These are phyloP conservation scores for Pogonocichla stellata DNA, from an alignment of 2,113 vertebrate species.

Conservation along the genomic window DNA sequence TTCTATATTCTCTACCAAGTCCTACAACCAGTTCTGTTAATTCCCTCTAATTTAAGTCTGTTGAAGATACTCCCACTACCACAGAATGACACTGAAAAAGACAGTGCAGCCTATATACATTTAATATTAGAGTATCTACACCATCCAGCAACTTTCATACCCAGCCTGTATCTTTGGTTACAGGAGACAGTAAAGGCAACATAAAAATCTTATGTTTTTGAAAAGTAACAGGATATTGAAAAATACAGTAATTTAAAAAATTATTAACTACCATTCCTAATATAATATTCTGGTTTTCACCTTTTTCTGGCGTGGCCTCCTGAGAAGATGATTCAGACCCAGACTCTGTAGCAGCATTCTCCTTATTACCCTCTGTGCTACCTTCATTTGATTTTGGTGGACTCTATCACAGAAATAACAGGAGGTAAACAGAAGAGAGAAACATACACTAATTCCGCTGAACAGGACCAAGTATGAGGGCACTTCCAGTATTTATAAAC, in stretches of 20 bases:
- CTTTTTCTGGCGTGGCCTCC: conserved; percentile 92
- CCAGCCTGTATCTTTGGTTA: neutral
- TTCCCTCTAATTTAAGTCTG: neutral
- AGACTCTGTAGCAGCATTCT: conserved; percentile 74
- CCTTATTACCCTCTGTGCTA: conserved; percentile 82
- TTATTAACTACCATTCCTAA: neutral
- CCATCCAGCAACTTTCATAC: neutral
- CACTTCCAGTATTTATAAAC: neutral
- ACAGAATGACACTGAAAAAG: neutral
- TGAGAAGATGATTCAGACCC: conserved; percentile 87
- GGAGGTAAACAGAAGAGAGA: neutral
- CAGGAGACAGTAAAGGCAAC: neutral
- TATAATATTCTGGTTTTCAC: conserved; percentile 47
- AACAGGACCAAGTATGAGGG: neutral
- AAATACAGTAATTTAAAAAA: neutral
- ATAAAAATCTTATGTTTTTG: neutral
- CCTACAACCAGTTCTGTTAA: neutral
- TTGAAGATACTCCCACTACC: neutral
- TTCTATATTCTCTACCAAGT: neutral
- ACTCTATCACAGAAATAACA: conserved; percentile 76
- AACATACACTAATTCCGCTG: neutral
- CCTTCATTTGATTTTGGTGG: conserved; percentile 85
- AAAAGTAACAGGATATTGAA: neutral
- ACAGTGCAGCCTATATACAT: neutral
- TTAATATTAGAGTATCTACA: neutral